These are phyloP conservation scores for Hydractinia echinata DNA, from an alignment of 30 jellyfish, hydroid and myxozoan genomes.

Conservation along the genomic window DNA sequence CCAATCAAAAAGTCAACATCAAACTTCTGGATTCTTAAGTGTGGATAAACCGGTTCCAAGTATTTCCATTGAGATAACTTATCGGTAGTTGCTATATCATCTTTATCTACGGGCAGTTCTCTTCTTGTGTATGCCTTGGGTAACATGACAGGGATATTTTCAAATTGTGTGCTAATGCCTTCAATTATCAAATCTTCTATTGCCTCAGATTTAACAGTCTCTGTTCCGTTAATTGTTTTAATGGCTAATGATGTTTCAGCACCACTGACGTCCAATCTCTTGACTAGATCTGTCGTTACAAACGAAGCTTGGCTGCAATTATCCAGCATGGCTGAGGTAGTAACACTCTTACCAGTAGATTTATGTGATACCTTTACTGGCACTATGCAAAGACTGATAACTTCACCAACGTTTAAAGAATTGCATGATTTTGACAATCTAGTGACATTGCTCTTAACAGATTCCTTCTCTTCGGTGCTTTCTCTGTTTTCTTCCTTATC, in stretches of 20 bases:
- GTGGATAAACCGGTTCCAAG: constrained; percentile 3
- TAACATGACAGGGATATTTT: background rate
- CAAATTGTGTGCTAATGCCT: background rate
- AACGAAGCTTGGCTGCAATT: constrained; percentile 42
- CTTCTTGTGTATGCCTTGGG: constrained; percentile 22
- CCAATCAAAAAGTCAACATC: constrained; percentile 14
- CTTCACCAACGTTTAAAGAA: too few species aligned
- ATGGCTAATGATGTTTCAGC: background rate
- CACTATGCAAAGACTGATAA: constrained; percentile 36
- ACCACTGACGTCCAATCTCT: background rate
- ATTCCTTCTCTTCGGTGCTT: background rate
- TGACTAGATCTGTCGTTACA: constrained; percentile 27
- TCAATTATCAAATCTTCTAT: background rate
- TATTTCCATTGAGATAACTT: constrained; percentile 9
- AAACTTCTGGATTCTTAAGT: background rate
- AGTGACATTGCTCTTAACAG: constrained; percentile 5
- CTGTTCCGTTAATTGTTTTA: constrained; percentile 14
- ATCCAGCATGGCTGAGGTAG: constrained; percentile 21
- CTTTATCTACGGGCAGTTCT: constrained; percentile 22
- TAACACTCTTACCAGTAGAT: background rate
- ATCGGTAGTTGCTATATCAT: constrained; percentile 26
- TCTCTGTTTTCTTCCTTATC: background rate
- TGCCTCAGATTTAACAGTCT: background rate
- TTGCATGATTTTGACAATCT: too few species aligned
- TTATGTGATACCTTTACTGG: constrained; percentile 28